Conservation (phyloP, 23 tunicate genomes). For the Halocynthia aurantium region DNA sequence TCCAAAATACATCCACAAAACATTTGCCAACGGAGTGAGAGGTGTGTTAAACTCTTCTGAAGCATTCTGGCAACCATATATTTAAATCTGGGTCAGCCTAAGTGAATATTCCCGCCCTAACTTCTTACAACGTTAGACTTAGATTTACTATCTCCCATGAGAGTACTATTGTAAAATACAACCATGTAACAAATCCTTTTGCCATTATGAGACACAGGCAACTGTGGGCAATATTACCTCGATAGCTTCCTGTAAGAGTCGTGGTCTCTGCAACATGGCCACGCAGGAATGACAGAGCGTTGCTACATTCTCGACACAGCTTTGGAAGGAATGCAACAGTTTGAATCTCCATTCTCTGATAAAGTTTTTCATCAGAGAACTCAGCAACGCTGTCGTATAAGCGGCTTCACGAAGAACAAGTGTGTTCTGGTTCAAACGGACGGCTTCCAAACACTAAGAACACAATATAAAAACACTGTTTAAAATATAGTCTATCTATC, state of each 20-base stretch:
- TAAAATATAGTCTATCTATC: too few species aligned
- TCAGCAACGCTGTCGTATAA: conserved; percentile 44
- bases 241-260: conserved; percentile 50
- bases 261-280: conserved; percentile 77
- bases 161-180: too few species aligned
- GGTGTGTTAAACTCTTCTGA: too few species aligned
- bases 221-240: conserved; percentile 26
- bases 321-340: conserved; percentile 28
- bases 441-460: conserved; percentile 50
- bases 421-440: conserved; percentile 28
- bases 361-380: conserved; percentile 28
- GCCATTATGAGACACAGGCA: background rate
- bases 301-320: conserved; percentile 21
- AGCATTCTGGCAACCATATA: too few species aligned
- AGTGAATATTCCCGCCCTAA: too few species aligned
- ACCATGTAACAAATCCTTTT: too few species aligned
- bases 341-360: conserved; percentile 68
- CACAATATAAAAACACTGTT: too few species aligned
- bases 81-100: too few species aligned
- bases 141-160: too few species aligned
- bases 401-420: conserved; percentile 43
- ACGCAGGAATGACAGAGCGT: conserved; percentile 54
- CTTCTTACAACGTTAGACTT: too few species aligned
- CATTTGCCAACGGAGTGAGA: too few species aligned
- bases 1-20: too few species aligned